Base-by-base conservation (phyloP, 1,140 invertebrate genomes). In the Drosophila melanogaster region DNA sequence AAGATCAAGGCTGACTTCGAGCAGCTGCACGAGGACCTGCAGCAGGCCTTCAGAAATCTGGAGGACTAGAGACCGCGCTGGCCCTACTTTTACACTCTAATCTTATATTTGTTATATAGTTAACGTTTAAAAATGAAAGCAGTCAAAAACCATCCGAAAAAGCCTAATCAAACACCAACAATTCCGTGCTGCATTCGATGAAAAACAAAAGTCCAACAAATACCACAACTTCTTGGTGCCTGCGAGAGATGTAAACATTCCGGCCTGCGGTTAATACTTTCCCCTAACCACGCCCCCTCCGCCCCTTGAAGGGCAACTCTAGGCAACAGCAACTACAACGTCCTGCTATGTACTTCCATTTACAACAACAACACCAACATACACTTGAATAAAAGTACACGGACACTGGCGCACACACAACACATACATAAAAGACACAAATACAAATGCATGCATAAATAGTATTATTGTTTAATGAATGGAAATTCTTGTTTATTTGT, bases 1-100 rank as follows among this genome's bases (percentile, higher is more conserved):
- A 99, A 99, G 93, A 99, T 99, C 92, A 98, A 97, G 93, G 95
- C 97, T 47, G 98, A 99, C 90, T 99, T 98, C 92, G 98, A 99
- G 90, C 97, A 98, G 91, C 93, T 99, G 22, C 94, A 98, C 67
- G 98, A 99, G 93, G 97, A 98, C 90, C 98, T 99, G 94, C 96
- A 98, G 90, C 97, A 97, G 90, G 97, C 97, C 81, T 99, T 99
- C 95, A 96, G 99, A 92, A 99, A 99, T 94, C 94, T 99, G 92
- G 99, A 99, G 94, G 99, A 99, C 93, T 99, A 98, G 62, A 91
- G 57, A 71, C 30, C 64, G 44, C 35, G 44, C 49, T 78, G 73
- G 64, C 62, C 80, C 73, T 90, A 84, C 72, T 74, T 80, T 90
- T 86, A 86, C 78, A 79, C 65, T 71, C 77, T 90, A 90, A 90